Evolutionary conservation across 2,888 invertebrate species (phyloP), one percentile per base, ranked within the genome.

Genomic region (Latrodectus hesperus): DNA sequence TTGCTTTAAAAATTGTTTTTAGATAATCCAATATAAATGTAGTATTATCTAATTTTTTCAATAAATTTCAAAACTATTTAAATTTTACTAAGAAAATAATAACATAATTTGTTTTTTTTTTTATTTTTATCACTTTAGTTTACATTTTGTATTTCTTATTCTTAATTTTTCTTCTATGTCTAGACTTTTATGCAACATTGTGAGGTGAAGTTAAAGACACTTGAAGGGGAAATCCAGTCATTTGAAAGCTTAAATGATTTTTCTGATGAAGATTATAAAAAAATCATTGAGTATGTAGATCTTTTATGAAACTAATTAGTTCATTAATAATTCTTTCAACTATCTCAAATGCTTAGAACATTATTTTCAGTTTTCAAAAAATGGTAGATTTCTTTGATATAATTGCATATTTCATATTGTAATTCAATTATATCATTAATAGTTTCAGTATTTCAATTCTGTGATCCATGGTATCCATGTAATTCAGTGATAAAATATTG

Each of bases 151-250:
- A 1, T 64, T 68, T 0, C 10, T 53, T 16, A n/a, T 78, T 55
- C 38, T 11, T 52, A 14, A 49, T 52, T 77, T 9, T 60, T 14
- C 10, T 55, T 55, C 12, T 64, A 38, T 55, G 67, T 65, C 10
- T 51, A 88, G 87, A 88, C 82, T 64, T 83, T 88, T 73, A 82
- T 83, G 10, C 87, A 88, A 16, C 87, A 88, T 64, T 88, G 87
- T 74, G 87, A 82, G 14, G 87, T 88, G 11, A 74, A 26, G 52
- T 38, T 88, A 38, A 67, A 70, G 64, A 65, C 79, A 38, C 82
- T 78, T 16, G 70, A 74, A 5, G 71, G 64, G 16, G 68, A 70
- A 38, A 83, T 88, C n/a, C 38, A 64, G 17, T 65, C 82, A 12
- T 51, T 55, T 49, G 83, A 88, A 65, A 78, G 67, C n/a, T 38